Evolutionary conservation across 2,113 vertebrate genomes (phyloP).

Genomic region (Lophotis ruficrista): DNA sequence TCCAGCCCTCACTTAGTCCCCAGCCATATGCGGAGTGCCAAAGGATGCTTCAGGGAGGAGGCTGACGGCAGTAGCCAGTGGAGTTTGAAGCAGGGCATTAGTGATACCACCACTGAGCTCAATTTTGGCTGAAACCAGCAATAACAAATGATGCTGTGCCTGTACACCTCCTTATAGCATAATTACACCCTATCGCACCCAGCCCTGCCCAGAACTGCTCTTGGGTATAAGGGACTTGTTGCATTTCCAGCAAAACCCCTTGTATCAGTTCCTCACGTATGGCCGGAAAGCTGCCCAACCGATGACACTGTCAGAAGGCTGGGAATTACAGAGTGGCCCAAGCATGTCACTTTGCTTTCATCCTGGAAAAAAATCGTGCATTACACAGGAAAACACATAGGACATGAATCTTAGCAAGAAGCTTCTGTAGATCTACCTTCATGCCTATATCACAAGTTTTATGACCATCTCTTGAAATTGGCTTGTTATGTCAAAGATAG

Average conservation of each 20-base stretch:
- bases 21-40: background rate
- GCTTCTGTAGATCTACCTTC: background rate
- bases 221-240: background rate
- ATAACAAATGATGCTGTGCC: background rate
- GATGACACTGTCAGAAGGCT: background rate
- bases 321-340: background rate
- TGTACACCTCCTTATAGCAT: background rate
- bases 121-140: background rate
- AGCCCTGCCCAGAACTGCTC: background rate
- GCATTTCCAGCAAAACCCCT: background rate
- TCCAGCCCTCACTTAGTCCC: background rate
- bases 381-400: background rate
- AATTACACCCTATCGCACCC: rapidly evolving
- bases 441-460: background rate
- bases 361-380: background rate
- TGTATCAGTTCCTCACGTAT: background rate
- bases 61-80: background rate
- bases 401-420: background rate
- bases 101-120: background rate
- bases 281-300: background rate
- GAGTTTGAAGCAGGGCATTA: background rate
- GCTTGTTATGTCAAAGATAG: background rate
- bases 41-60: background rate
- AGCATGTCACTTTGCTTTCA: background rate
- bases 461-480: background rate